phyloP scores from a whole-genome alignment of 2,888 invertebrate genomes.

The Caenorhabditis uteleia region DNA sequence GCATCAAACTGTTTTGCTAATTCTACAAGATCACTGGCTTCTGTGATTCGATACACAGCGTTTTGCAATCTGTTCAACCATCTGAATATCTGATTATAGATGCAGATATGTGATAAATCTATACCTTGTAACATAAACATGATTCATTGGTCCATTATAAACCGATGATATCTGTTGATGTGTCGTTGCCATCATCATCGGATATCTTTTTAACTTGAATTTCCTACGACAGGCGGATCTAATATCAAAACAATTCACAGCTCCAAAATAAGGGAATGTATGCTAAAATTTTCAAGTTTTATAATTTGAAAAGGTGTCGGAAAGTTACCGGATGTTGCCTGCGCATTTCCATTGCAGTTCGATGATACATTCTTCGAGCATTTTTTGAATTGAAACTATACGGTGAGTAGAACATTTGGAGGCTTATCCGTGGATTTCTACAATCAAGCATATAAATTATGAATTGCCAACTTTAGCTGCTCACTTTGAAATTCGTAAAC shows the following conservation, averaged over 20 bases:
- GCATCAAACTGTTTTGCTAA: conserved; percentile 13
- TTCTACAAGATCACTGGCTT: conserved; percentile 6
- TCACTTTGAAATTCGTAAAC: conserved; percentile 7
- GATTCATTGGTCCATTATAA: conserved; percentile 29
- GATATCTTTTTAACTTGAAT: conserved; percentile 28
- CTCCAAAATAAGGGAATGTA: conserved; percentile 14
- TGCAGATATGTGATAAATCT: not conserved
- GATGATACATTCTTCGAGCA: conserved; percentile 25
- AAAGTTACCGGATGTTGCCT: conserved; percentile 13
- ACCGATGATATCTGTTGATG: conserved; percentile 2
- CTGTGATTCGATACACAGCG: conserved; percentile 11
- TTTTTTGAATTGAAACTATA: conserved; percentile 22
- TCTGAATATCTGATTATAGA: conserved; percentile 4
- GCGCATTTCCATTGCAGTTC: conserved; percentile 7
- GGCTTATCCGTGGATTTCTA: conserved; percentile 18
- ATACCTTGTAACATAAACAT: conserved; percentile 15
- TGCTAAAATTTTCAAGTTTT: conserved; percentile 11
- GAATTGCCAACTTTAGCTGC: not conserved
- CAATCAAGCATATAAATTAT: conserved; percentile 1
- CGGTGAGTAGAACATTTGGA: conserved; percentile 30
- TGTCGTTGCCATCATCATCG: conserved; percentile 19
- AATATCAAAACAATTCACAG: conserved; percentile 30
- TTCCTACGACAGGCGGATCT: conserved; percentile 9
- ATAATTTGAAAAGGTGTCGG: not conserved
- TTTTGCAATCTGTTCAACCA: conserved; percentile 34